phyloP scores from a whole-genome alignment of 2,113 vertebrate genomes.

The Callithrix jacchus region DNA sequence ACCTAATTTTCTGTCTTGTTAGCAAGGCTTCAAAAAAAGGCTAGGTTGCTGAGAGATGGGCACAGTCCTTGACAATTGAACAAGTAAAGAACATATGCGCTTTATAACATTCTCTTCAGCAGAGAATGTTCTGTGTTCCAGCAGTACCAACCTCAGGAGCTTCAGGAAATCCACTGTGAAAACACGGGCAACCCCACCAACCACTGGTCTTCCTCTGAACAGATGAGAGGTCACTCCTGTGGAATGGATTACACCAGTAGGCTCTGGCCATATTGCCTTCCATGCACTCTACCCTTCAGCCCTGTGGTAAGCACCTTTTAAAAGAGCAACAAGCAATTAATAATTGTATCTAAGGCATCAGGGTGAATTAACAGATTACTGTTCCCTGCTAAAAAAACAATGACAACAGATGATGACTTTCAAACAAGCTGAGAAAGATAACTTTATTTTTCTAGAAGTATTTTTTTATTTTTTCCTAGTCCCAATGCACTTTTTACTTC shows the following conservation, averaged over 20 bases:
- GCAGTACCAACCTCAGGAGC: background rate
- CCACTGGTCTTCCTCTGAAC: background rate
- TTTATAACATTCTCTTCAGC: background rate
- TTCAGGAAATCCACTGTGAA: background rate
- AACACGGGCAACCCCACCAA: background rate
- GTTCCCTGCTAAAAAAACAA: background rate
- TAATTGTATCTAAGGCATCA: background rate
- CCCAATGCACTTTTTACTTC: background rate
- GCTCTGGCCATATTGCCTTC: background rate
- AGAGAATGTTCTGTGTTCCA: background rate
- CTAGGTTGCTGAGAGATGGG: background rate
- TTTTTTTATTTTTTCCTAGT: background rate
- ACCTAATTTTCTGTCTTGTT: background rate
- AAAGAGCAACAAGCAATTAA: background rate
- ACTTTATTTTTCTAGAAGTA: background rate
- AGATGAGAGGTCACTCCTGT: background rate
- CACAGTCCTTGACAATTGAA: background rate
- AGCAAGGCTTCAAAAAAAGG: background rate
- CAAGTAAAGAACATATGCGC: background rate
- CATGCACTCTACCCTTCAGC: background rate
- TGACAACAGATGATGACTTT: background rate
- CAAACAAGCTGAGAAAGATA: slow-evolving; percentile 23
- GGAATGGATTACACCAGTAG: background rate
- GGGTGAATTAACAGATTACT: background rate
- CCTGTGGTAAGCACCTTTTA: background rate